A percentile compares a stretch with the other conserved stretches of the same genome.
Conservation (phyloP, 2,113 vertebrate species). For the Nanger granti region DNA sequence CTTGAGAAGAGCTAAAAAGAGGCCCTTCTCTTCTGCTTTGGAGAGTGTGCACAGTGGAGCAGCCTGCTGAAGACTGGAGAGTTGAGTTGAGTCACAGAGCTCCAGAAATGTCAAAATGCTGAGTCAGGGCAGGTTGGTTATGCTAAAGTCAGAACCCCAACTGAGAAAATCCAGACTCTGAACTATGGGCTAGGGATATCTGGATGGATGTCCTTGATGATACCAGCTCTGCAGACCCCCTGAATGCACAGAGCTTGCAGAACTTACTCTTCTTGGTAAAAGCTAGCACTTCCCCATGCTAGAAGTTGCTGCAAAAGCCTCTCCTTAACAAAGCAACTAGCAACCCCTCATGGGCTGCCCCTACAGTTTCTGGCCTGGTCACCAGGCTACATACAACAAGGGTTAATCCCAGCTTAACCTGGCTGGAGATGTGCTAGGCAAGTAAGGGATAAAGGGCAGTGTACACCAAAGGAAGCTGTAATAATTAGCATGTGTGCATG, state of each 20-base stretch:
- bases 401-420: background rate
- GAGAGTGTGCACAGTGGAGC: background rate
- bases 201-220: background rate
- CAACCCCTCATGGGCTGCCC: background rate
- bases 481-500: background rate
- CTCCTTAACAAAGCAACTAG: background rate
- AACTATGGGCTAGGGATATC: background rate
- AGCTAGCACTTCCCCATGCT: background rate
- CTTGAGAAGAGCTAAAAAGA: background rate
- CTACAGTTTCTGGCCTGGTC: background rate
- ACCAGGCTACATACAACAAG: background rate
- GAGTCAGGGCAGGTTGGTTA: background rate
- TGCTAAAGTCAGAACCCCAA: background rate
- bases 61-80: background rate
- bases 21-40: background rate
- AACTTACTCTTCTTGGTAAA: background rate
- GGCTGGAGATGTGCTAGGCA: background rate
- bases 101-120: background rate
- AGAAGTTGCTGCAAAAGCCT: background rate
- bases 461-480: background rate
- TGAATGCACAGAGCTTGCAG: background rate
- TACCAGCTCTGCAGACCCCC: background rate
- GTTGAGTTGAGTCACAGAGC: background rate
- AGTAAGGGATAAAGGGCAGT: background rate
- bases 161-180: background rate